These are phyloP conservation scores for Chymomyza procnemis DNA, from an alignment of 2,888 invertebrate species.

Conservation along the genomic window DNA sequence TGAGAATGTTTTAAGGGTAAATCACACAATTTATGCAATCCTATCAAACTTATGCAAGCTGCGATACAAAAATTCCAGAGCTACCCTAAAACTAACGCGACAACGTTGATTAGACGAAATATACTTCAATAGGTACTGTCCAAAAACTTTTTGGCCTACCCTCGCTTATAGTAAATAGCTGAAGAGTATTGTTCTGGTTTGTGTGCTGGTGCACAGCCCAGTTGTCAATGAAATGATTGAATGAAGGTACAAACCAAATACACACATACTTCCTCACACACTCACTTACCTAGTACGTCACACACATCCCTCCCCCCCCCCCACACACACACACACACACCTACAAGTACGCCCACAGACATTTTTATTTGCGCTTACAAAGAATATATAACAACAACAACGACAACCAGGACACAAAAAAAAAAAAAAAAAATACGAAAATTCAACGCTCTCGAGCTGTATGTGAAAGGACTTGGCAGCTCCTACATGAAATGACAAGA, in stretches of 20 bases:
- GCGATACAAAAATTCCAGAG: no score
- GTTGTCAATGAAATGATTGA: conserved; percentile 8
- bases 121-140: no score
- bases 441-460: not conserved
- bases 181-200: not conserved
- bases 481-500: conserved; percentile 51
- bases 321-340: not conserved
- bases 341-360: not conserved
- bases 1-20: no score
- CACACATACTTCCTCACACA: not conserved
- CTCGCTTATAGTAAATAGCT: not conserved
- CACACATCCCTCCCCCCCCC: no score
- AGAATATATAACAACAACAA: not conserved
- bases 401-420: no score
- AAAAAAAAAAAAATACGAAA: not conserved
- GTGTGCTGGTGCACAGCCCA: not conserved
- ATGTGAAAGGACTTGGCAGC: conserved; percentile 2
- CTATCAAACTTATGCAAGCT: no score
- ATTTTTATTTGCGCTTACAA: conserved; percentile 2
- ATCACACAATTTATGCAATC: no score
- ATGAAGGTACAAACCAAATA: not conserved
- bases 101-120: no score
- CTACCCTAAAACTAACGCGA: no score
- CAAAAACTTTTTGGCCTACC: no score
- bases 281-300: no score